Evolutionary conservation across 2,113 vertebrate genomes (phyloP).

Genomic region (Oreocharis arfaki): DNA sequence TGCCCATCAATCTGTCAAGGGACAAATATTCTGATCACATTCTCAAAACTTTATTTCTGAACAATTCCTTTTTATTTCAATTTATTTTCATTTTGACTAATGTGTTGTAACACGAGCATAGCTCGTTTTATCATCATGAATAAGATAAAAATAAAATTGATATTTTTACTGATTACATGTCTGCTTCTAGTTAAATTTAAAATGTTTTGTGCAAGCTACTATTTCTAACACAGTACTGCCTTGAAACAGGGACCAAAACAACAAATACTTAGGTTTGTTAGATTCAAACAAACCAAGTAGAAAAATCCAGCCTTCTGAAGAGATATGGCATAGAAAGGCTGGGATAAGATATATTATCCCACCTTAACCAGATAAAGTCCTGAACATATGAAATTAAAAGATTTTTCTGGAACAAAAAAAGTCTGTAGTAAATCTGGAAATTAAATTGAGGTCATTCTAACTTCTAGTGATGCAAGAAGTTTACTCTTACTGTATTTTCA

Average conservation of each 20-base stretch:
- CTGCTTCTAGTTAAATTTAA: not conserved
- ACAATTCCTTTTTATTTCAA: not conserved
- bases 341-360: not conserved
- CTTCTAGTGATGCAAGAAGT: not conserved
- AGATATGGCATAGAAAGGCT: not conserved
- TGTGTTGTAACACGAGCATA: not conserved
- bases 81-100: not conserved
- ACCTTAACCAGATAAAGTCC: not conserved
- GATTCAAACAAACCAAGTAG: not conserved
- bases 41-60: not conserved
- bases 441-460: not conserved
- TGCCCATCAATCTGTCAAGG: not conserved
- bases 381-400: not conserved
- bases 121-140: not conserved
- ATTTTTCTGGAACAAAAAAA: not conserved
- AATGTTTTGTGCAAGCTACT: not conserved
- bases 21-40: not conserved
- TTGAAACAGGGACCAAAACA: not conserved
- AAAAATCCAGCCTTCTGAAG: not conserved
- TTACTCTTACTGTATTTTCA: not conserved
- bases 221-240: not conserved
- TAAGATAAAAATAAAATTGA: not conserved
- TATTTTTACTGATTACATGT: not conserved
- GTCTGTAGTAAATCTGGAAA: not conserved
- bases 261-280: not conserved